Evolutionary conservation across 2,113 vertebrate species (phyloP).

Genomic region (Quiscalus mexicanus): DNA sequence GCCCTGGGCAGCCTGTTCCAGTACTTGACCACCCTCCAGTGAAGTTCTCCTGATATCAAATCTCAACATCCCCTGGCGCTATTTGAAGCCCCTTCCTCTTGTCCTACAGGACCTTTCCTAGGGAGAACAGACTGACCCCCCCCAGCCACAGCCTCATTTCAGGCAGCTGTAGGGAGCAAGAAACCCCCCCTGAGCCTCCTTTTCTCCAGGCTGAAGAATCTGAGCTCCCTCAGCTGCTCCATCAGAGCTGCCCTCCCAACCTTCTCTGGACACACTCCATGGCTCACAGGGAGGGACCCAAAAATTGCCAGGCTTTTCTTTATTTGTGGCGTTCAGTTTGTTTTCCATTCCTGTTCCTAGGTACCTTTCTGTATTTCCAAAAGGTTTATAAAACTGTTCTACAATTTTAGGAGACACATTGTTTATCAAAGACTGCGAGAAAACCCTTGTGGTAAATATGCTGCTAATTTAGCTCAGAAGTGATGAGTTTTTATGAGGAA

Average conservation of each 20-base stretch:
- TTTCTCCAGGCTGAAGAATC: neutral
- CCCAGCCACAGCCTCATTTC: neutral
- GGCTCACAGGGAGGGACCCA: neutral
- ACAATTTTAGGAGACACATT: neutral
- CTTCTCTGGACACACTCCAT: neutral
- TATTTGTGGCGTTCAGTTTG: neutral
- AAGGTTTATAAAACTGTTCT: neutral
- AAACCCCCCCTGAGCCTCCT: neutral
- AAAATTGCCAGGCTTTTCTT: neutral
- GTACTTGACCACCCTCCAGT: neutral
- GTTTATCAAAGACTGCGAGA: neutral
- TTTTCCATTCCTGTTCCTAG: neutral
- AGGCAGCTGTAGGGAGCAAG: neutral
- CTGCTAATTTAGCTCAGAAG: neutral
- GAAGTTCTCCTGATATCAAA: neutral
- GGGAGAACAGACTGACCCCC: neutral
- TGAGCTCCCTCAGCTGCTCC: neutral
- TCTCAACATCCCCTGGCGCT: accelerated
- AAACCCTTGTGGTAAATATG: neutral
- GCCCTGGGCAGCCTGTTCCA: neutral
- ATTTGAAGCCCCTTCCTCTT: neutral
- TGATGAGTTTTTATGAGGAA: neutral
- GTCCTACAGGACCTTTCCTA: neutral
- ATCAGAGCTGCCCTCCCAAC: neutral
- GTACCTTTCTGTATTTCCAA: neutral